These are phyloP conservation scores for Mesocricetus auratus DNA, from an alignment of 2,113 vertebrate species.

Conservation along the genomic window DNA sequence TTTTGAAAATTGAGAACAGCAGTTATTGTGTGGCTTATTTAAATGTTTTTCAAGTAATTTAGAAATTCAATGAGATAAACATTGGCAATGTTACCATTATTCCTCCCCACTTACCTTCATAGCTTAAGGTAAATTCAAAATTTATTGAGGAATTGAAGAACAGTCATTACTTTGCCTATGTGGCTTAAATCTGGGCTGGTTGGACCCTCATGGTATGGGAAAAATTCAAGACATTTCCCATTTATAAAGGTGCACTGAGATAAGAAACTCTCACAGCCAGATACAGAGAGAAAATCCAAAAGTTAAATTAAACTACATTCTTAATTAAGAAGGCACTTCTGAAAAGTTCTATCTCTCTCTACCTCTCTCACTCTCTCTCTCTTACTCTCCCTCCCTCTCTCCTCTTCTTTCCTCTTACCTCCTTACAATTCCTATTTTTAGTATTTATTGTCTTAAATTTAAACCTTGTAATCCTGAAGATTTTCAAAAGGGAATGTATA, in stretches of 20 bases:
- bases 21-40: neutral
- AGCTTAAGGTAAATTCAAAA: conserved; percentile 68
- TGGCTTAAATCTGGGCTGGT: conserved; percentile 9
- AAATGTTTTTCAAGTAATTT: neutral
- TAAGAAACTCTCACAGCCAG: conserved; percentile 43
- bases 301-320: neutral
- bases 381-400: neutral
- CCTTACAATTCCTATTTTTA: neutral
- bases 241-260: conserved; percentile 27
- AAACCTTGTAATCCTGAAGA: neutral
- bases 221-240: conserved; percentile 45
- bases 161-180: conserved; percentile 55
- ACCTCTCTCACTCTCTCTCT: too few species aligned
- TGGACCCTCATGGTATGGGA: neutral
- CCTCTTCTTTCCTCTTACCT: neutral
- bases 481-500: neutral
- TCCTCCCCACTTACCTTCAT: conserved; percentile 62
- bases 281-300: neutral
- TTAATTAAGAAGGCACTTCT: neutral
- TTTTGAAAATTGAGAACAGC: neutral
- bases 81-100: conserved; percentile 73
- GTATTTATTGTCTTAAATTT: neutral
- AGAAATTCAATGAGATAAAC: conserved; percentile 71
- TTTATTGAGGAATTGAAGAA: conserved; percentile 18
- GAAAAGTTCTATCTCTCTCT: neutral